Conservation (phyloP, 1,140 invertebrate species). For the Rhopalosiphum maidis region DNA sequence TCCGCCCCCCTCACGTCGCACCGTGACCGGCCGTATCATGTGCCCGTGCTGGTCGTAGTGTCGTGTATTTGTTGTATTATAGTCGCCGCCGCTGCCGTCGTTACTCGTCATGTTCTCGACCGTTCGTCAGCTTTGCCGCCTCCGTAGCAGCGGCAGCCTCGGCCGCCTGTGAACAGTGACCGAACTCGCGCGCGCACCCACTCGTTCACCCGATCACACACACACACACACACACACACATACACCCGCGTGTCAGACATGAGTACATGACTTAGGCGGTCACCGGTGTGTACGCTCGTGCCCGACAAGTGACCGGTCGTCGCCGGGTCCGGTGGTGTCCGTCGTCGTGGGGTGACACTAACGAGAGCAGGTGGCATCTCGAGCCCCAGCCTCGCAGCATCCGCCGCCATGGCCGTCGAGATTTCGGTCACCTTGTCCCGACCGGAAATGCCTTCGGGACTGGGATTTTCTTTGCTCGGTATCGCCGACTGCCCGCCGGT, state of each 20-base stretch:
- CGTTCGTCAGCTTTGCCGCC: not conserved
- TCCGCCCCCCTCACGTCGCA: not conserved
- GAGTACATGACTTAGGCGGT: conserved; percentile 6
- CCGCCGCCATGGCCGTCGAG: conserved; percentile 77
- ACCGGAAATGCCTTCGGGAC: conserved; percentile 78
- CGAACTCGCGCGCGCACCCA: not conserved
- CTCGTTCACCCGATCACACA: not conserved
- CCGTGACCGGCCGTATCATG: conserved; percentile 24
- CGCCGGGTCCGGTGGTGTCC: no score
- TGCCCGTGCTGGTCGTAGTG: conserved; percentile 19
- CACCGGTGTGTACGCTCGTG: not conserved
- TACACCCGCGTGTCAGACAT: not conserved
- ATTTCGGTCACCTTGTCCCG: conserved; percentile 78
- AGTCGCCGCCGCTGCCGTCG: not conserved
- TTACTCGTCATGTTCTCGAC: not conserved
- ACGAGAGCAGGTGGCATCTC: not conserved
- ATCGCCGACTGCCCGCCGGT: conserved; percentile 87
- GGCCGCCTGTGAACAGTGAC: not conserved
- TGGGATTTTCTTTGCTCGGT: conserved; percentile 87
- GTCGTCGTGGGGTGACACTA: not conserved
- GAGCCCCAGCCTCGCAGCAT: no score
- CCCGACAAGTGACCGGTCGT: not conserved
- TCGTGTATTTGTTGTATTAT: not conserved
- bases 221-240: not conserved
- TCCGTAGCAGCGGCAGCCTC: not conserved